Evolutionary conservation across 2,888 invertebrate genomes (phyloP), one percentile per base, ranked within the genome.

Genomic region (Gari tellinella): DNA sequence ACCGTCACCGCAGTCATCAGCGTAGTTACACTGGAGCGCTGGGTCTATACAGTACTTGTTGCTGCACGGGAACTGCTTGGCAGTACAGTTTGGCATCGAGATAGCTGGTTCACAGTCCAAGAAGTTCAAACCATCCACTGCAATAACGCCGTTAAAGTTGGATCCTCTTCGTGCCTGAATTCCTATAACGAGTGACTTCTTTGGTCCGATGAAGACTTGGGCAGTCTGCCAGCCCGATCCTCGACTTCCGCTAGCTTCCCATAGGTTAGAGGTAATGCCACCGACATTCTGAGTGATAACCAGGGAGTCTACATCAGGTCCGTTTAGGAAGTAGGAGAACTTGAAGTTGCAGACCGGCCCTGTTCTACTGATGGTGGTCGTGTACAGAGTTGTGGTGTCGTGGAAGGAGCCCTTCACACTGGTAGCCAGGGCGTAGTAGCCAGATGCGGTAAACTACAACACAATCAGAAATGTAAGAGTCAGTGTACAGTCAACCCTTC

Each of bases 1-100:
- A 4, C 43, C 55, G 56, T 89, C 89, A 14, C 86, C 89, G 79
- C 89, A 89, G 60, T 89, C 87, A 65, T 89, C 82, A 5, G 86
- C 83, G 51, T 79, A 89, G 74, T 89, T 86, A 84, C 89, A 89
- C 41, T 85, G 78, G 7, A 73, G 69, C 17, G 40, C 53, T 14
- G 73, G 73, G 56, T 77, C 70, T 7, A 88, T 80, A 70, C 89
- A 89, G 76, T 80, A 84, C 19, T 83, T 77, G 65, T 85, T 86
- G 17, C 40, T 58, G 72, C 89, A 89, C 5, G 74, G 62, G 53
- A 83, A 85, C 37, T 78, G 69, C 25, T 63, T 60, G 0, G 43
- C 10, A 43, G 80, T 81, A 21, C 82, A 82, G 15, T 45, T 37
- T 4, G 64, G 52, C 2, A 53, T 31, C 1, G 57, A 41, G 3